Evolutionary conservation across 2,113 vertebrate genomes (phyloP).

Genomic region (Crotalus helleri): DNA sequence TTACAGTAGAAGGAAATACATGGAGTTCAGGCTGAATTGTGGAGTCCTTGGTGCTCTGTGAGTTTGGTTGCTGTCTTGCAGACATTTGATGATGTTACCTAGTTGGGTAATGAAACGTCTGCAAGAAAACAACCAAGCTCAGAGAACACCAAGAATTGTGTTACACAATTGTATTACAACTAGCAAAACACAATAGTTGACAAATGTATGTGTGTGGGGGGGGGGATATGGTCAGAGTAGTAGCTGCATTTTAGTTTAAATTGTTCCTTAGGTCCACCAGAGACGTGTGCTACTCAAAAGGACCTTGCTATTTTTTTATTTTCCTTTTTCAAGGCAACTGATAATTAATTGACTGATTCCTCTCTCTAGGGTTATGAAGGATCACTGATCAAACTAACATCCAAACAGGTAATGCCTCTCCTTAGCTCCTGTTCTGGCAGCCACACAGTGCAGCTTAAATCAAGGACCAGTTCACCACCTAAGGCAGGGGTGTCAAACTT

Average conservation of each 20-base stretch:
- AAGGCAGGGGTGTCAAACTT: no score
- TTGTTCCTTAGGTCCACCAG: background rate
- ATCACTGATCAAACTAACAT: slow-evolving; percentile 98
- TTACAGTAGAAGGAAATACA: background rate
- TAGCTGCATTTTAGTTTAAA: background rate
- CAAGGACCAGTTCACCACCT: background rate
- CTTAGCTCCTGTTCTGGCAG: background rate
- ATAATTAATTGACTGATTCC: slow-evolving; percentile 34
- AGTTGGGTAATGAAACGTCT: background rate
- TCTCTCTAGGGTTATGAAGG: slow-evolving; percentile 94
- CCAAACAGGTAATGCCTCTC: slow-evolving; percentile 86
- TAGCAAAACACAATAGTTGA: background rate
- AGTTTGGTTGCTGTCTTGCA: background rate
- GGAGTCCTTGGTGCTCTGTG: background rate
- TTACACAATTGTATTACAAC: background rate
- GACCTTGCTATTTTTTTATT: background rate
- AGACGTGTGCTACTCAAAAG: background rate
- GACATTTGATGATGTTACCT: background rate
- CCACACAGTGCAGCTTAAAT: background rate
- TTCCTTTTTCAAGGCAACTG: background rate
- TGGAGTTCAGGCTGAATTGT: background rate
- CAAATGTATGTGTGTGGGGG: background rate
- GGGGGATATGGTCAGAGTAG: background rate
- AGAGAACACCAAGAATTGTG: background rate
- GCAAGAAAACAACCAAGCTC: background rate